Percentiles rank a stretch among this genome's conserved stretches.
Conservation (phyloP, 2,113 vertebrate genomes). For the Microcebus lehilahytsara region DNA sequence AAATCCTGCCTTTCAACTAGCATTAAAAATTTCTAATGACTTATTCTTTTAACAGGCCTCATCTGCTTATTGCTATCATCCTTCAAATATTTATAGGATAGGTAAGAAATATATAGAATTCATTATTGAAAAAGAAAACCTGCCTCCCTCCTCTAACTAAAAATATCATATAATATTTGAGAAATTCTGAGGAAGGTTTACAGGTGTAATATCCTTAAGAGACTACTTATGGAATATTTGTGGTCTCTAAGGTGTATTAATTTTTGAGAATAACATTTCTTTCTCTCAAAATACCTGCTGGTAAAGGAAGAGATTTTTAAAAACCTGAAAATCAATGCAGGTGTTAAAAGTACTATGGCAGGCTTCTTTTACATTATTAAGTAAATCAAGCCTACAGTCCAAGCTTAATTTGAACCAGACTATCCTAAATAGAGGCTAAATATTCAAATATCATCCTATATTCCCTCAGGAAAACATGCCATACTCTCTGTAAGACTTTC, state of each 20-base stretch:
- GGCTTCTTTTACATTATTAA: not conserved
- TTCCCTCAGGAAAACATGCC: not conserved
- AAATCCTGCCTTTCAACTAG: not conserved
- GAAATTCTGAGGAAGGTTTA: not conserved
- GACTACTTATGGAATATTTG: not conserved
- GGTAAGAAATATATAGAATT: not conserved
- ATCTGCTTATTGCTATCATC: not conserved
- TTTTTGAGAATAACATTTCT: not conserved
- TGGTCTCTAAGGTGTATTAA: not conserved
- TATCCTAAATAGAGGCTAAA: not conserved
- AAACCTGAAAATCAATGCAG: not conserved
- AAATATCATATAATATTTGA: not conserved
- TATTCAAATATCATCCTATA: not conserved
- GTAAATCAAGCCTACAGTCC: not conserved
- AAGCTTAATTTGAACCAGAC: conserved; percentile 8
- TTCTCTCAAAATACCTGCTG: not conserved
- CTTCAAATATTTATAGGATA: not conserved
- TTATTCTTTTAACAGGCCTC: not conserved
- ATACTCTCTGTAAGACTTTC: not conserved
- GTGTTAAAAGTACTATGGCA: not conserved
- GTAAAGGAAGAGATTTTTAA: not conserved
- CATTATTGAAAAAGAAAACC: not conserved
- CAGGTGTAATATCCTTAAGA: not conserved
- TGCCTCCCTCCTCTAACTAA: not conserved
- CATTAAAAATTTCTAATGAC: not conserved